These are phyloP conservation scores for Ceuthmochares aereus DNA, from an alignment of 2,113 vertebrate genomes.

Conservation along the genomic window DNA sequence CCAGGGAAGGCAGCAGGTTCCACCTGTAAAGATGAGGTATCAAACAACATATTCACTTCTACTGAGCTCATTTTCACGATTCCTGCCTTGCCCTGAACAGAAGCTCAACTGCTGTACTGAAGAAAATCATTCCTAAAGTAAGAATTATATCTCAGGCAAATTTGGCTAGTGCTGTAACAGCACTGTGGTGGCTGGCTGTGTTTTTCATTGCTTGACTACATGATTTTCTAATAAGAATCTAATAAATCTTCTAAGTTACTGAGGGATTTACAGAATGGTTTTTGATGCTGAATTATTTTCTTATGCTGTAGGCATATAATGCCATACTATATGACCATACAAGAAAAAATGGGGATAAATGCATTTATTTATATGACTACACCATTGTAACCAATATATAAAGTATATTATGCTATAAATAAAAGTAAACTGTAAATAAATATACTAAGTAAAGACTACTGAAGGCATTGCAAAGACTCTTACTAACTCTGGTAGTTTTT, in stretches of 20 bases:
- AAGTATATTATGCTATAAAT: neutral
- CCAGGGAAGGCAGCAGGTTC: neutral
- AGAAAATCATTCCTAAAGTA: neutral
- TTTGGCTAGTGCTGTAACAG: neutral
- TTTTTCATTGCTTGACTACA: neutral
- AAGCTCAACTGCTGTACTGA: fast-evolving
- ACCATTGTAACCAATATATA: neutral
- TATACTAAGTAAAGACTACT: neutral
- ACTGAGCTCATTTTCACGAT: neutral
- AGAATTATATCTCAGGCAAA: neutral
- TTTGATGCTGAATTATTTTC: neutral
- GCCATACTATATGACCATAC: neutral
- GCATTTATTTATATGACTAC: neutral
- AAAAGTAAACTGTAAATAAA: neutral
- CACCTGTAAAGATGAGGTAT: neutral
- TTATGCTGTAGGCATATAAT: neutral
- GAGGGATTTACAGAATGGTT: neutral
- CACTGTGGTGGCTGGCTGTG: neutral
- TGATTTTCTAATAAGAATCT: neutral
- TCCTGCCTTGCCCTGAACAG: fast-evolving
- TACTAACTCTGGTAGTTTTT: neutral
- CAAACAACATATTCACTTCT: fast-evolving
- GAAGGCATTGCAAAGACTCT: neutral
- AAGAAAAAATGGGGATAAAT: neutral
- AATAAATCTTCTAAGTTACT: neutral